Percentiles rank a stretch among this genome's conserved stretches.
phyloP scores from a whole-genome alignment of 2,888 invertebrate genomes.

The Drosophila multiciliata region DNA sequence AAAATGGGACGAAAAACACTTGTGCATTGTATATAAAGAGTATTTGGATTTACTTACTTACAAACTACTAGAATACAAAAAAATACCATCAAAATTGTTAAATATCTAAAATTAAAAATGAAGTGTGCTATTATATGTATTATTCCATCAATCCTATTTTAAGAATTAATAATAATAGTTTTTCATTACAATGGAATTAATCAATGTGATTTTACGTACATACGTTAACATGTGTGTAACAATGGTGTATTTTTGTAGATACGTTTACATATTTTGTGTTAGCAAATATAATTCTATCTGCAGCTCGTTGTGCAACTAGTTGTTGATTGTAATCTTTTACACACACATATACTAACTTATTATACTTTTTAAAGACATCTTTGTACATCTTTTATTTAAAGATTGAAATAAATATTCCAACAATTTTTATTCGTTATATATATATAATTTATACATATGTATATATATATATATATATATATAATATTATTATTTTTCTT shows the following conservation, averaged over 20 bases:
- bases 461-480: background rate
- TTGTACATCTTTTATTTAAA: constrained; percentile 2
- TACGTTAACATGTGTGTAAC: background rate
- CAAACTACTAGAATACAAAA: background rate
- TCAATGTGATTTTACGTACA: constrained; percentile 2
- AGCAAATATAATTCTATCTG: constrained; percentile 1
- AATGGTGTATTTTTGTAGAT: background rate
- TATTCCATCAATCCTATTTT: constrained; percentile 1
- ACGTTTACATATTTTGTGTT: constrained; percentile 3
- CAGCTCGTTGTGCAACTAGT: background rate
- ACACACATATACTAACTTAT: constrained; percentile 1
- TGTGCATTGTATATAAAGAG: background rate
- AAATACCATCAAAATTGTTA: background rate
- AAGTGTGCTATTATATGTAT: constrained; percentile 2
- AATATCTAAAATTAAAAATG: background rate
- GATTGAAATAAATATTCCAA: background rate
- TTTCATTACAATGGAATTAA: background rate
- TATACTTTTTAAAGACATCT: constrained; percentile 6
- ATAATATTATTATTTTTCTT: background rate
- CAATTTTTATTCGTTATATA: background rate
- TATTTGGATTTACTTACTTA: background rate
- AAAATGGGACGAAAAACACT: background rate
- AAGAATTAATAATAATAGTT: background rate
- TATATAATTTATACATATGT: background rate
- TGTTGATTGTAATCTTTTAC: background rate